Evolutionary conservation across 2,113 vertebrate species (phyloP).

Genomic region (Pseudorhombus dupliciocellatus): DNA sequence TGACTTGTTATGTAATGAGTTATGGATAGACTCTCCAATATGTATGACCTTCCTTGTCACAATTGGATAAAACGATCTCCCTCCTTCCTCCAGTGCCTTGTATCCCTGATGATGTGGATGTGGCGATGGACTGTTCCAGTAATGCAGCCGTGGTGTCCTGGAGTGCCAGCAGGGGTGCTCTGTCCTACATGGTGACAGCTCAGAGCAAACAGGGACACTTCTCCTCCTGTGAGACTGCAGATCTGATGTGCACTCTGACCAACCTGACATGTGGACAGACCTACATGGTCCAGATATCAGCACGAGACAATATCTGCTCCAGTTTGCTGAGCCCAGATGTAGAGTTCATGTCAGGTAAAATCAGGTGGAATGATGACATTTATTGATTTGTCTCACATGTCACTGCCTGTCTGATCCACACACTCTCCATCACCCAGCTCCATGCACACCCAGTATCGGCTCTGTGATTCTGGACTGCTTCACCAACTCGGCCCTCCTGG

Average conservation of each 20-base stretch:
- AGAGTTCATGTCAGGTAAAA: conserved; percentile 75
- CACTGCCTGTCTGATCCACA: neutral
- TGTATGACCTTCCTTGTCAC: neutral
- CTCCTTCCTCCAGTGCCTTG: conserved; percentile 75
- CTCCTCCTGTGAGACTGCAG: conserved; percentile 52
- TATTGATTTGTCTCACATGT: neutral
- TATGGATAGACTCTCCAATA: too few relatives aligned
- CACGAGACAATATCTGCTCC: conserved; percentile 72
- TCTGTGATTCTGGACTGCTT: conserved; percentile 70
- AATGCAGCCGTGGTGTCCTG: conserved; percentile 74
- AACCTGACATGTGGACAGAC: conserved; percentile 72
- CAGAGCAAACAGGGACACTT: conserved; percentile 25
- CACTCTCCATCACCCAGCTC: conserved; percentile 56
- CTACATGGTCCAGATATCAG: conserved; percentile 75
- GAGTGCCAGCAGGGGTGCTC: conserved; percentile 71
- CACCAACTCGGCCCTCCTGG: conserved; percentile 62
- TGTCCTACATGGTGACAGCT: conserved; percentile 63
- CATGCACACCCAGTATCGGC: conserved; percentile 70
- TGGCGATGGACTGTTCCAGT: conserved; percentile 65
- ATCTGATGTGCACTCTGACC: conserved; percentile 58
- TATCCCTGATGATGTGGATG: conserved; percentile 70
- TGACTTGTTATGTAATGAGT: too few relatives aligned
- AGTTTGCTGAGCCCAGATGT: conserved; percentile 71
- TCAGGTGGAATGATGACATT: neutral
- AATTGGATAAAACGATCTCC: neutral